A percentile compares a stretch with the other conserved stretches of the same genome.
Conservation (phyloP, 2,797 vertebrate genomes). For the Cynopterus sphinx region DNA sequence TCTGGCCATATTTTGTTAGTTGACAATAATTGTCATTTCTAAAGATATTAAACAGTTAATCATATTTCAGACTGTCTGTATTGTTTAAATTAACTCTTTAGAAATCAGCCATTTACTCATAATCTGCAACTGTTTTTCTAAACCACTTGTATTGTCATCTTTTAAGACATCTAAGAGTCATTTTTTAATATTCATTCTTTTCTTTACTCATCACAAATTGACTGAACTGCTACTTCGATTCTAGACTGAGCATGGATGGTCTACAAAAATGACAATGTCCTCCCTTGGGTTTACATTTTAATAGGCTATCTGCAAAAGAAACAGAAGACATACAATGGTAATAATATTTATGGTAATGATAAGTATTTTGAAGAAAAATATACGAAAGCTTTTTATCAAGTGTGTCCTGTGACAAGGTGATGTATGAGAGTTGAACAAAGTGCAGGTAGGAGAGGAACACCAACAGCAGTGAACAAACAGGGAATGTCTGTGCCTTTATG, state of each 20-base stretch:
- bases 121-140: background rate
- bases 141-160: background rate
- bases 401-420: background rate
- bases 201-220: background rate
- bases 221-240: background rate
- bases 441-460: background rate
- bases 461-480: accelerated
- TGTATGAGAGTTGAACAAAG: background rate
- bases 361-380: background rate
- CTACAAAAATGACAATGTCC: background rate
- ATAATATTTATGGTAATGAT: background rate
- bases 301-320: background rate
- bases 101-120: background rate
- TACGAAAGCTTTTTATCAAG: background rate
- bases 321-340: background rate
- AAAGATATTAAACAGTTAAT: background rate
- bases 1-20: background rate
- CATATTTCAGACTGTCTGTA: background rate
- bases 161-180: background rate
- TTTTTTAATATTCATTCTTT: background rate
- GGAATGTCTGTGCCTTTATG: background rate
- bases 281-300: background rate
- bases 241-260: background rate
- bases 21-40: background rate
- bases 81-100: background rate